These are phyloP conservation scores for Entomobrya proxima DNA, from an alignment of 2,888 invertebrate species.

Conservation along the genomic window DNA sequence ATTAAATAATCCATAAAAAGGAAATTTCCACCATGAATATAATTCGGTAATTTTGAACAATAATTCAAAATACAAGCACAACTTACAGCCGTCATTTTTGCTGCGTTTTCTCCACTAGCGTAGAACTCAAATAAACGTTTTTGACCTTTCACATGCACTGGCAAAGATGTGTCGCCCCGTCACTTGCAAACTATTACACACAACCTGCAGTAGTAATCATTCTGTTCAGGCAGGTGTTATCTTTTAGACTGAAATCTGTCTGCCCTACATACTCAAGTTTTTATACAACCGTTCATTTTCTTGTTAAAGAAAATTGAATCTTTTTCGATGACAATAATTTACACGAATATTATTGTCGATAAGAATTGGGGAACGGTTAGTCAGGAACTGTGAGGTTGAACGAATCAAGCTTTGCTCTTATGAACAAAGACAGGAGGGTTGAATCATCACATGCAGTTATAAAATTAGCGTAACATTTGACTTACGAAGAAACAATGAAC, in stretches of 20 bases:
- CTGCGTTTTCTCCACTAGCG: slow-evolving; percentile 37
- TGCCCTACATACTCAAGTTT: slow-evolving; percentile 67
- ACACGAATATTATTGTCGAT: slow-evolving; percentile 22
- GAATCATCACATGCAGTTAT: neutral
- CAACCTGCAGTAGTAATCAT: neutral
- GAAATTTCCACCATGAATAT: no score
- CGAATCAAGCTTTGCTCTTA: slow-evolving; percentile 20
- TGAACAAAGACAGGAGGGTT: slow-evolving; percentile 11
- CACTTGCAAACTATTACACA: neutral
- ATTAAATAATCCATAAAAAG: no score
- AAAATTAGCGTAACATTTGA: neutral
- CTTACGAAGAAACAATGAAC: no score
- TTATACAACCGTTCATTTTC: slow-evolving; percentile 69
- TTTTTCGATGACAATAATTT: slow-evolving; percentile 34
- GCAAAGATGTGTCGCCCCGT: neutral
- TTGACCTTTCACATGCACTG: slow-evolving; percentile 20
- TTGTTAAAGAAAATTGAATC: slow-evolving; percentile 46
- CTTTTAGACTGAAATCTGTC: slow-evolving; percentile 65
- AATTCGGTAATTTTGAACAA: neutral
- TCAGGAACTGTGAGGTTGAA: neutral
- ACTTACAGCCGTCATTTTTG: slow-evolving; percentile 61
- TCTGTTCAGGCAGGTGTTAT: slow-evolving; percentile 51
- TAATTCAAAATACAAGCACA: neutral
- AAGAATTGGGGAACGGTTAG: neutral
- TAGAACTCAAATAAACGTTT: neutral